Evolutionary conservation across 1,140 invertebrate species (phyloP).

Genomic region (Micrasema minimum): DNA sequence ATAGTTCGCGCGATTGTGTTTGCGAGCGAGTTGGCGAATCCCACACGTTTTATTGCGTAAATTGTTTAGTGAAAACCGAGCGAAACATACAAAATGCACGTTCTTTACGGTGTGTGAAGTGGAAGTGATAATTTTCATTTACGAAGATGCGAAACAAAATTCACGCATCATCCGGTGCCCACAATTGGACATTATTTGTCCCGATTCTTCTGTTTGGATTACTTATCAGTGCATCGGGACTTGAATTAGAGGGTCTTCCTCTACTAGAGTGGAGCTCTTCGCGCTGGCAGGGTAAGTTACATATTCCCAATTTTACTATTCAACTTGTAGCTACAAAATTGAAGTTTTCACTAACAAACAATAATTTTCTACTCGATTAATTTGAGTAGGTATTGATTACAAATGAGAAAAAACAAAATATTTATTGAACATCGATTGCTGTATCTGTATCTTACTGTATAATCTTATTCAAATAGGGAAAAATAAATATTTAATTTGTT

Average conservation of each 20-base stretch:
- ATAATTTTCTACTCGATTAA: too few species aligned
- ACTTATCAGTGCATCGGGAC: constrained; percentile 1
- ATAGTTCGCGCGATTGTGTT: constrained; percentile 12
- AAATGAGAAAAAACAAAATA: too few species aligned
- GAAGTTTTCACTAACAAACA: too few species aligned
- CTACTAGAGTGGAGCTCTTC: constrained; percentile 1
- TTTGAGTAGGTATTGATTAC: too few species aligned
- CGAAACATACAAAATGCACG: constrained; percentile 9
- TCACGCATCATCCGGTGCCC: constrained; percentile 29
- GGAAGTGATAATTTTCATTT: constrained; percentile 32
- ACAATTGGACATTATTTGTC: constrained; percentile 17
- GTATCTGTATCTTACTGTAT: too few species aligned
- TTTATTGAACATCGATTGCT: too few species aligned
- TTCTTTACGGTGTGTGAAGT: constrained; percentile 13
- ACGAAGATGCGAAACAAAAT: constrained; percentile 40
- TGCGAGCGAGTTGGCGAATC: constrained; percentile 12
- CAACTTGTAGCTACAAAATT: too few species aligned
- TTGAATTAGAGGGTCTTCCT: not conserved
- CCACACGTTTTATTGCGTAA: constrained; percentile 37
- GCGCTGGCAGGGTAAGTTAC: not conserved
- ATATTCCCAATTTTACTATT: too few species aligned
- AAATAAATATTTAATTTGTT: too few species aligned
- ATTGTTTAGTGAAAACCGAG: constrained; percentile 13
- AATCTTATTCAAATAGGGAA: too few species aligned
- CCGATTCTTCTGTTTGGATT: constrained; percentile 4